These are phyloP conservation scores for Hemistola chrysoprasaria DNA, from an alignment of 2,888 invertebrate genomes.

Conservation along the genomic window DNA sequence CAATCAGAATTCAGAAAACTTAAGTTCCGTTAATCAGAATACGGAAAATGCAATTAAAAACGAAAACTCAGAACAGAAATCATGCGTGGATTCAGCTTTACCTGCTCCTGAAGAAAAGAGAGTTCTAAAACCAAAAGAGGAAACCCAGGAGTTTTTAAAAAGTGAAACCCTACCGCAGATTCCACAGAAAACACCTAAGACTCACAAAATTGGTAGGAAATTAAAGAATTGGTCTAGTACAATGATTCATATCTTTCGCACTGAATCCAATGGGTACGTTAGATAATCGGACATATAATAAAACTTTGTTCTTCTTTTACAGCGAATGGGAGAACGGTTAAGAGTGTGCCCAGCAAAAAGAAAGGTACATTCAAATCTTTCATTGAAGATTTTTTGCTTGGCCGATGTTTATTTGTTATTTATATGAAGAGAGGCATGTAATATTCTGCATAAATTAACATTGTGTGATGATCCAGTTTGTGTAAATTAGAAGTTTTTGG, in stretches of 20 bases:
- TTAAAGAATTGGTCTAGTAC: slow-evolving; percentile 41
- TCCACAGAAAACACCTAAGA: slow-evolving; percentile 40
- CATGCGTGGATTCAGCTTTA: slow-evolving; percentile 11
- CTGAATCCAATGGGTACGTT: slow-evolving; percentile 32
- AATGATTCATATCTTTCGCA: slow-evolving; percentile 37
- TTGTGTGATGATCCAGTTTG: too few relatives aligned
- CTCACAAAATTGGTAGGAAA: slow-evolving; percentile 60
- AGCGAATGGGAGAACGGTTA: slow-evolving; percentile 57
- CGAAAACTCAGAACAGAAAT: slow-evolving; percentile 8
- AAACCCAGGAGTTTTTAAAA: slow-evolving; percentile 40
- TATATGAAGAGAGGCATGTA: neutral
- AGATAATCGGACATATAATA: slow-evolving; percentile 23
- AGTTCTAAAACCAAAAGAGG: slow-evolving; percentile 32
- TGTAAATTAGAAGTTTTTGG: neutral
- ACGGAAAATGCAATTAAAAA: neutral
- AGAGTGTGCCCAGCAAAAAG: slow-evolving; percentile 53
- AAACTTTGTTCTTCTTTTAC: slow-evolving; percentile 41
- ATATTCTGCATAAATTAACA: neutral
- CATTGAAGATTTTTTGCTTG: slow-evolving; percentile 9
- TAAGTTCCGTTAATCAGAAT: neutral
- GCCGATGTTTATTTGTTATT: slow-evolving; percentile 1
- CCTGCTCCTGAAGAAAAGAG: slow-evolving; percentile 4
- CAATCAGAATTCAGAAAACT: too few relatives aligned
- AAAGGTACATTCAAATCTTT: slow-evolving; percentile 48
- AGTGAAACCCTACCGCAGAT: slow-evolving; percentile 32